Evolutionary conservation across 2,888 invertebrate species (phyloP).

Genomic region (Reticulitermes lucifugus): DNA sequence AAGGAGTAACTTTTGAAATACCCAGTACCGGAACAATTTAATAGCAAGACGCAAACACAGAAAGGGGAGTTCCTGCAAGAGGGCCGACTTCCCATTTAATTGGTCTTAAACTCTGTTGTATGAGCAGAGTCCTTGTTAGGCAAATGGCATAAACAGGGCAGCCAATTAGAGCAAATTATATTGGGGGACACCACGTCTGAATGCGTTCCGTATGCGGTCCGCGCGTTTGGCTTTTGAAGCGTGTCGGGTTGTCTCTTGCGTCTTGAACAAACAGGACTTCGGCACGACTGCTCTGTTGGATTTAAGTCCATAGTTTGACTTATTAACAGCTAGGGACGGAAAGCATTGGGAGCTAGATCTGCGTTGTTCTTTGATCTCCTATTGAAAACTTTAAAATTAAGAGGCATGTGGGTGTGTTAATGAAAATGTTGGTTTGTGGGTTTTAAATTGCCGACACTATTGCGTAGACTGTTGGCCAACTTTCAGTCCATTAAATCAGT

Average conservation of each 20-base stretch:
- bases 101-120: not conserved
- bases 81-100: not conserved
- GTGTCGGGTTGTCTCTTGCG: not conserved
- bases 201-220: not conserved
- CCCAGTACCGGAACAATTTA: slow-evolving; percentile 17
- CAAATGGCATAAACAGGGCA: slow-evolving; percentile 3
- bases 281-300: not conserved
- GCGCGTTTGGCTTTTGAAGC: not conserved
- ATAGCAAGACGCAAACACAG: slow-evolving; percentile 17
- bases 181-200: not conserved
- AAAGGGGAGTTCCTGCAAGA: slow-evolving; percentile 7
- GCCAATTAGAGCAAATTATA: slow-evolving; percentile 20
- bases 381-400: too few relatives aligned
- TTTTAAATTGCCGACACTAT: too few relatives aligned
- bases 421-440: too few relatives aligned
- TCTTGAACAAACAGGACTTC: not conserved
- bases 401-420: too few relatives aligned
- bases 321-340: not conserved
- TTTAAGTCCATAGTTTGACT: not conserved
- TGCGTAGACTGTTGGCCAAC: too few relatives aligned
- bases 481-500: too few relatives aligned
- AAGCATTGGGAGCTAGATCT: too few relatives aligned
- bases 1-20: not conserved
- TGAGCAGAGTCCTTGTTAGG: not conserved
- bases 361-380: too few relatives aligned